These are phyloP conservation scores for Apodemia hepburni DNA, from an alignment of 2,888 invertebrate genomes.

Conservation along the genomic window DNA sequence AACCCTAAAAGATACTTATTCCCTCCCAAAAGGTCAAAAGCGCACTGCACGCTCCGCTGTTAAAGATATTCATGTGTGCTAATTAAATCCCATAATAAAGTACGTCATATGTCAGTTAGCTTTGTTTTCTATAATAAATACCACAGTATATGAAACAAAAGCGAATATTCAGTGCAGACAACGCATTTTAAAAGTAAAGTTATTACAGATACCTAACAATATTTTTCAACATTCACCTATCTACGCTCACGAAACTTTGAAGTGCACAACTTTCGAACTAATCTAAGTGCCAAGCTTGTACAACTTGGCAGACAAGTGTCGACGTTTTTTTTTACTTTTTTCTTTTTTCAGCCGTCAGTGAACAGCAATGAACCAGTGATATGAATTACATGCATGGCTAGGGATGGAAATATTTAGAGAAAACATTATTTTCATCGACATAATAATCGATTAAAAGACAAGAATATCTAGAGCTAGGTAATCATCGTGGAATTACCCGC, in stretches of 20 bases:
- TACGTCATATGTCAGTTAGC: too few species aligned
- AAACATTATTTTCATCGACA: background rate
- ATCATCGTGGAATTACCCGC: background rate
- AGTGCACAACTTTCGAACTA: slow-evolving; percentile 58
- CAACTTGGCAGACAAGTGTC: slow-evolving; percentile 72
- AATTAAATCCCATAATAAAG: too few species aligned
- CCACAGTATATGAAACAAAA: too few species aligned
- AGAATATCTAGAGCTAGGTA: background rate
- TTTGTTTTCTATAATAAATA: too few species aligned
- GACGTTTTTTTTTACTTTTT: slow-evolving; percentile 60
- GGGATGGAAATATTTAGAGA: slow-evolving; percentile 17
- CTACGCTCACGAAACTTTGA: slow-evolving; percentile 29
- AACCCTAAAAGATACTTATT: too few species aligned
- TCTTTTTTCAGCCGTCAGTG: slow-evolving; percentile 54
- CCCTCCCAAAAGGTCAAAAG: too few species aligned
- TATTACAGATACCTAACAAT: slow-evolving; percentile 1
- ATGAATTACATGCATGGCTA: slow-evolving; percentile 72
- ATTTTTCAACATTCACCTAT: slow-evolving; percentile 19
- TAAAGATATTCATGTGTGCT: too few species aligned
- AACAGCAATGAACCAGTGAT: slow-evolving; percentile 56
- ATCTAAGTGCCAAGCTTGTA: slow-evolving; percentile 65
- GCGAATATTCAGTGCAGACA: background rate
- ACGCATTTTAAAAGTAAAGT: slow-evolving; percentile 7
- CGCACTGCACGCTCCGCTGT: too few species aligned
- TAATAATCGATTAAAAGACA: background rate